Base-by-base conservation (phyloP, 1,140 invertebrate species). In the Pteromalus puparum region DNA sequence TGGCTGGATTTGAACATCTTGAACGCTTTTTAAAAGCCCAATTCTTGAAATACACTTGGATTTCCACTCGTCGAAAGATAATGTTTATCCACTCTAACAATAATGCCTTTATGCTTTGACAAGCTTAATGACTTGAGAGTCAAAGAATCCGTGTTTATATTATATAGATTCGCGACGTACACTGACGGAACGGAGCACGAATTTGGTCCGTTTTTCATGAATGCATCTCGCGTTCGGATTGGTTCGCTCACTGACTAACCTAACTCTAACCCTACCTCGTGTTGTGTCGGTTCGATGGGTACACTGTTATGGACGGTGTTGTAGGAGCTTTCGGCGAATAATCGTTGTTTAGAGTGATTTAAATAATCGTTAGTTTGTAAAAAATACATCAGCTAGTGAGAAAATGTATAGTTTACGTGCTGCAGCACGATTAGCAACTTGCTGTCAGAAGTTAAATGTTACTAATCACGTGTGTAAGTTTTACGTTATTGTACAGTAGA, bases 1-100 rank as follows among this genome's bases (percentile, higher is more conserved):
- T 75, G 30, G 82, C 76, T 89, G n/a, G 87, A 75, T 81, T 91
- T 89, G 42, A 84, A 91, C 90, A 92, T 91, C 85, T 86, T 87
- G 86, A 81, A 82, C 61, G 9, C 5, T 12, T 26, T 30, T 70
- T 15, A 70, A 68, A 68, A 68, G 5, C 9, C 12, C 28, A 15
- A 72, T 30, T 15, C n/a, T 72, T 9, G 15, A 38, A 72, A 7
- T 34, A 38, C 9, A 24, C 10, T 42, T 34, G 30, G 15, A 7
- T 24, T 72, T 34, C 61, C 34, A 61, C 12, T 61, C 21, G 5
- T 67, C 6, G 6, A 65, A 0, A 6, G 13, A 34, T 18, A 30
- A 21, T 72, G n/a, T n/a, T 53, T 72, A 15, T 68, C 24, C 42
- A 7, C 1, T 30, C 13, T 42, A 18, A 24, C 21, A 30, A 81